These are phyloP conservation scores for Yponomeuta malinellus DNA, from an alignment of 2,888 invertebrate genomes.

Conservation along the genomic window DNA sequence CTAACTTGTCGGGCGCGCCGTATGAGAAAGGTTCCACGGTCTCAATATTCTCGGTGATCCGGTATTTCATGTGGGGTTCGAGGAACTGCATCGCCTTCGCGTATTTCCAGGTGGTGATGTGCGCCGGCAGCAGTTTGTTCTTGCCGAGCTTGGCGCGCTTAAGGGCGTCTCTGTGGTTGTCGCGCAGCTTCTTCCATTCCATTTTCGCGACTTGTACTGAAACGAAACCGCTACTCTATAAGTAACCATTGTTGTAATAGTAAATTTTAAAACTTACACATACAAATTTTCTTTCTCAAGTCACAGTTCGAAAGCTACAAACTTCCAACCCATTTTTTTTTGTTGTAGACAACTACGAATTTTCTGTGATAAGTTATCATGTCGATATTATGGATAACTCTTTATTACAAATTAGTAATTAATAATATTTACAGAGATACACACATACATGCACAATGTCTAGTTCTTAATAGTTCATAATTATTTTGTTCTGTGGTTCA, in stretches of 20 bases:
- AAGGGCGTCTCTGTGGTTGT: constrained; percentile 61
- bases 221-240: background rate
- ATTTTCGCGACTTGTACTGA: constrained; percentile 56
- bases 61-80: constrained; percentile 66
- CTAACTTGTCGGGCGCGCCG: constrained; percentile 21
- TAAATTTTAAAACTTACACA: too few relatives aligned
- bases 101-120: constrained; percentile 68
- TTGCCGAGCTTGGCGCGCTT: constrained; percentile 64
- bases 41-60: constrained; percentile 63
- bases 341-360: too few relatives aligned
- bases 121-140: constrained; percentile 61
- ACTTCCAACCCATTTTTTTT: too few relatives aligned
- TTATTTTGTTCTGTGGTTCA: too few relatives aligned
- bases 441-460: too few relatives aligned
- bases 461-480: too few relatives aligned
- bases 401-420: too few relatives aligned
- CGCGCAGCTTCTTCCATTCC: constrained; percentile 66
- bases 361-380: too few relatives aligned
- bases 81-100: constrained; percentile 67
- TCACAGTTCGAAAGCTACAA: too few relatives aligned
- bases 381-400: too few relatives aligned
- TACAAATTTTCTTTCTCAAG: too few relatives aligned
- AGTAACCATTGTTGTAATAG: background rate
- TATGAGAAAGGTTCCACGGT: constrained; percentile 36
- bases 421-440: too few relatives aligned